phyloP scores from a whole-genome alignment of 2,888 invertebrate species.

The Polymixis lichenea region DNA sequence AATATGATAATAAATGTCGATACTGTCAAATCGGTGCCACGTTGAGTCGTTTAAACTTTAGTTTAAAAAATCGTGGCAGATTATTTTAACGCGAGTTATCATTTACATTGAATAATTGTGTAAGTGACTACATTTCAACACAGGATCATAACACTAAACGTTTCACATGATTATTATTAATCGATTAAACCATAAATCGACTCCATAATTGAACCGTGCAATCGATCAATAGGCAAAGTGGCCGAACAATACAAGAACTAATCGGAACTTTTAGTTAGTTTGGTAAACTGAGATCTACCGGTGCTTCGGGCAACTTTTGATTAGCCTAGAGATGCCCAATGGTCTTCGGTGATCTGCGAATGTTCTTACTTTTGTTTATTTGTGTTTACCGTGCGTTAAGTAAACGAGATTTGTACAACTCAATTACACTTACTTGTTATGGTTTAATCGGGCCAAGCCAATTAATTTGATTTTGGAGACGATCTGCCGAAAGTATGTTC shows the following conservation, averaged over 20 bases:
- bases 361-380: constrained; percentile 74
- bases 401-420: constrained; percentile 74
- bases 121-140: background rate
- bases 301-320: constrained; percentile 76
- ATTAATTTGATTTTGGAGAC: constrained; percentile 30
- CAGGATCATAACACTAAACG: background rate
- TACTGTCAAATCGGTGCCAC: background rate
- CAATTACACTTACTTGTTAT: constrained; percentile 72
- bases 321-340: constrained; percentile 72
- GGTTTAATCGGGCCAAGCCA: constrained; percentile 49
- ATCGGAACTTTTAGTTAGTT: constrained; percentile 80
- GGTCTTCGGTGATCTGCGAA: constrained; percentile 66
- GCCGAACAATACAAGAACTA: constrained; percentile 77
- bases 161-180: constrained; percentile 9
- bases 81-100: background rate
- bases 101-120: background rate
- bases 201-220: constrained; percentile 39
- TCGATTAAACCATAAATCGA: constrained; percentile 47
- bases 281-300: constrained; percentile 72
- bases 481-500: background rate
- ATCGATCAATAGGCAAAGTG: constrained; percentile 66
- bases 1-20: constrained; percentile 6
- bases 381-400: constrained; percentile 67
- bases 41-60: background rate
- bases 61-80: background rate